Percentiles rank a stretch among this genome's conserved stretches.
phyloP scores from a whole-genome alignment of 2,797 vertebrate species.

The Xenops minutus region DNA sequence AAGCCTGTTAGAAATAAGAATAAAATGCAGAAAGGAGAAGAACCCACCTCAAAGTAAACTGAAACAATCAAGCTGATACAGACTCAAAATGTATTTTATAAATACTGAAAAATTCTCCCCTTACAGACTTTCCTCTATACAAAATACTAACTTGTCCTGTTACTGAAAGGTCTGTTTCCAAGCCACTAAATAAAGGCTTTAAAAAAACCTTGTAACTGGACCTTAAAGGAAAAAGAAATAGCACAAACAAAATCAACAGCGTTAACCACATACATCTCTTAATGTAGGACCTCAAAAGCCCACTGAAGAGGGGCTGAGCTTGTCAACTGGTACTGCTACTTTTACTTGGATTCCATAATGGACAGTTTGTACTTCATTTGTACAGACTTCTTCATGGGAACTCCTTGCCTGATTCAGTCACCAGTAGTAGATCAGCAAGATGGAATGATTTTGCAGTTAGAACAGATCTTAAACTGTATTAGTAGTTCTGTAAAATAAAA shows the following conservation, averaged over 20 bases:
- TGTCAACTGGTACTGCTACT: neutral
- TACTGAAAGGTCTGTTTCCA: neutral
- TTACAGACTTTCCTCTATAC: neutral
- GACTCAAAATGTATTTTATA: neutral
- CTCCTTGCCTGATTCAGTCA: neutral
- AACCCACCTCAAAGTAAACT: neutral
- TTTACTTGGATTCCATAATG: neutral
- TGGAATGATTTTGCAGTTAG: neutral
- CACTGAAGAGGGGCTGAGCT: neutral
- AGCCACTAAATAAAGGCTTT: neutral
- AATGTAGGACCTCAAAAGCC: neutral
- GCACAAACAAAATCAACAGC: neutral
- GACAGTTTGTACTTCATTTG: neutral
- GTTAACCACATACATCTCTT: neutral
- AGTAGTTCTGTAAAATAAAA: neutral
- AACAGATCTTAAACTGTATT: neutral
- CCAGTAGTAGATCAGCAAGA: neutral
- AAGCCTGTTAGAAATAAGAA: neutral
- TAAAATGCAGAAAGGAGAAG: neutral
- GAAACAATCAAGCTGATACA: neutral
- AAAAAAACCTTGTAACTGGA: neutral
- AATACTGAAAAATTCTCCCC: neutral
- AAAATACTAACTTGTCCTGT: neutral
- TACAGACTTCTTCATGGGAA: neutral
- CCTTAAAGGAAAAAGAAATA: neutral